Conservation (phyloP, 2,113 vertebrate genomes). For the Neogale vison region DNA sequence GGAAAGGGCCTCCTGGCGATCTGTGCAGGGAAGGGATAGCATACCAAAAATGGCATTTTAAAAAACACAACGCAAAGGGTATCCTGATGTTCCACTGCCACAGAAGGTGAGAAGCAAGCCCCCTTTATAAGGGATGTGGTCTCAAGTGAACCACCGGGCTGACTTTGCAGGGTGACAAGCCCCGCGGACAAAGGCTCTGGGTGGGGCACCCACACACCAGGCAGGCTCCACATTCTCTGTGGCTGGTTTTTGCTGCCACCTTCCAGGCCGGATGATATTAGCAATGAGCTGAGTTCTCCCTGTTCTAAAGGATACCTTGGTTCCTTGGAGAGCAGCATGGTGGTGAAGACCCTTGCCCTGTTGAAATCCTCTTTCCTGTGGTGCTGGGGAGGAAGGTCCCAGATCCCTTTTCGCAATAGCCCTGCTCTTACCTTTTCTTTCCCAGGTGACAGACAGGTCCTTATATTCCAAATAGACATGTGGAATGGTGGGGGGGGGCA, state of each 20-base stretch:
- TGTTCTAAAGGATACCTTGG: neutral
- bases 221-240: neutral
- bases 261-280: constrained; percentile 46
- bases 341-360: neutral
- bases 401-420: neutral
- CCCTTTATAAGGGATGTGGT: neutral
- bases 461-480: neutral
- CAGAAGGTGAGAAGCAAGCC: neutral
- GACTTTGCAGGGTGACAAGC: neutral
- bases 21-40: neutral
- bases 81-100: neutral
- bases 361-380: neutral
- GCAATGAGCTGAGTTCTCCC: neutral
- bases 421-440: neutral
- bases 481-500: neutral
- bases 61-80: neutral
- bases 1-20: neutral
- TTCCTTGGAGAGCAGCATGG: neutral
- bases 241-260: constrained; percentile 48
- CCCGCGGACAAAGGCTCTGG: constrained; percentile 45
- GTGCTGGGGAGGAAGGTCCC: neutral
- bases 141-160: neutral
- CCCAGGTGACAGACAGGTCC: neutral
- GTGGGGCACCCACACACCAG: constrained; percentile 33
- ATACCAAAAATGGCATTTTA: neutral